These are phyloP conservation scores for Bedellia somnulentella DNA, from an alignment of 2,888 invertebrate species.

Conservation along the genomic window DNA sequence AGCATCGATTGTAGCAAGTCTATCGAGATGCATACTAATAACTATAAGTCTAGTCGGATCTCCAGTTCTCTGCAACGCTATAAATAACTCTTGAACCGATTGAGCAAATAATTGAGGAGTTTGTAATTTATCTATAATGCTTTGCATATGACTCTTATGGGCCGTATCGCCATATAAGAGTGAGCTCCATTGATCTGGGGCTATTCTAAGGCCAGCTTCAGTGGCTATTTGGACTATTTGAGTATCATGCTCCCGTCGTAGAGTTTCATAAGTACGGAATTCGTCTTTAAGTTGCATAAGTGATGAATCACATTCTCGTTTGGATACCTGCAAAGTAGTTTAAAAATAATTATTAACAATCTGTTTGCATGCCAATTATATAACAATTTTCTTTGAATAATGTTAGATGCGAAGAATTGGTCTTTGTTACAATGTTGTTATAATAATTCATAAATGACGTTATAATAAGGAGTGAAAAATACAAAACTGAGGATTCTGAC, in stretches of 20 bases:
- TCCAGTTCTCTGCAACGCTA: slow-evolving; percentile 85
- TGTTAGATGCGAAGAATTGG: too few species aligned
- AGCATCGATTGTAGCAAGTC: slow-evolving; percentile 85
- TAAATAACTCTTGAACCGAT: slow-evolving; percentile 88
- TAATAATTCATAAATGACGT: too few species aligned
- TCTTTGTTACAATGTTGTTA: too few species aligned
- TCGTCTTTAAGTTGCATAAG: slow-evolving; percentile 98
- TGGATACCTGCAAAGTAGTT: slow-evolving; percentile 81
- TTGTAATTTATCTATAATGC: slow-evolving; percentile 81
- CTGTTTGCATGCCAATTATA: too few species aligned
- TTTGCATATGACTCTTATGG: slow-evolving; percentile 98
- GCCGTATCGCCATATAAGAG: slow-evolving; percentile 92
- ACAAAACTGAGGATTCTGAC: too few species aligned
- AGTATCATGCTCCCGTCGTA: slow-evolving; percentile 94
- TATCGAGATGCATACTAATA: slow-evolving; percentile 78
- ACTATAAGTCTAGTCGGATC: slow-evolving; percentile 78
- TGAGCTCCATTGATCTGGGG: slow-evolving; percentile 98
- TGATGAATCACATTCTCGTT: slow-evolving; percentile 94
- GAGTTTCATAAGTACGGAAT: slow-evolving; percentile 90
- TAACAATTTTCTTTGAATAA: too few species aligned
- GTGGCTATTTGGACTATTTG: slow-evolving; percentile 98
- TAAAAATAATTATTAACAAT: too few species aligned
- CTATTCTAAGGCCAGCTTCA: slow-evolving; percentile 94
- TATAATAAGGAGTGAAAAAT: too few species aligned
- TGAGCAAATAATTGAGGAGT: slow-evolving; percentile 91